phyloP scores from a whole-genome alignment of 2,113 vertebrate species.

The Hyla sarda region DNA sequence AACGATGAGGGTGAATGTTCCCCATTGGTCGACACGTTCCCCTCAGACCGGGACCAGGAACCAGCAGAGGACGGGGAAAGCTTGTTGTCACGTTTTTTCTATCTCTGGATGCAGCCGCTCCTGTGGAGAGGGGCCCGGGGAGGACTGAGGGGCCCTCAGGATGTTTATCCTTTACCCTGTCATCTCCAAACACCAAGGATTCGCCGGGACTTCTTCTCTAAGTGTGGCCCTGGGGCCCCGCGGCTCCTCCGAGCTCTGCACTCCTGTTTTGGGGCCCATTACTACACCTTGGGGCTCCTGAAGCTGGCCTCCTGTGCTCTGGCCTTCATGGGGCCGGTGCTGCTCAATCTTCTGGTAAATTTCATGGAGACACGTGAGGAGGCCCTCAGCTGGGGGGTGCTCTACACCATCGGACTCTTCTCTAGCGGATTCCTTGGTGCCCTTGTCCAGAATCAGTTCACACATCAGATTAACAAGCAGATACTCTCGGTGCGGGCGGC shows the following conservation, averaged over 20 bases:
- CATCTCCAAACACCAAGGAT: conserved; percentile 77
- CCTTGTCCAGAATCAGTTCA: conserved; percentile 83
- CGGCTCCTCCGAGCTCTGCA: conserved; percentile 80
- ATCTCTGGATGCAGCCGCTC: conserved; percentile 88
- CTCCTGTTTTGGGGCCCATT: conserved; percentile 80
- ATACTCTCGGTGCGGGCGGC: conserved; percentile 79
- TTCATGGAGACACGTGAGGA: conserved; percentile 86
- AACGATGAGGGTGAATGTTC: conserved; percentile 70
- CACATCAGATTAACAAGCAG: conserved; percentile 83
- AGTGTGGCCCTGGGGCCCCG: conserved; percentile 30
- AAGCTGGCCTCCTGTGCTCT: conserved; percentile 81
- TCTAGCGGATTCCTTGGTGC: conserved; percentile 78
- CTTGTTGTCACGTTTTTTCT: conserved; percentile 88
- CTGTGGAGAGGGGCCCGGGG: conserved; percentile 78
- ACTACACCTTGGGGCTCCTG: conserved; percentile 83
- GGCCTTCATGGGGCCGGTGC: conserved; percentile 84
- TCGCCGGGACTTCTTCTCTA: conserved; percentile 70
- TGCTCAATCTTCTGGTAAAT: conserved; percentile 85
- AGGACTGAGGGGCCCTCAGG: conserved; percentile 76
- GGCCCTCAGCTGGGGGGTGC: conserved; percentile 80
- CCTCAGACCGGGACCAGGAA: conserved; percentile 68
- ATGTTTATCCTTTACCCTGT: conserved; percentile 81
- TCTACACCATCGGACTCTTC: conserved; percentile 85
- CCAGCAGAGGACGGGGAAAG: conserved; percentile 89
- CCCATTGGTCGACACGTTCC: conserved; percentile 67